Percentiles rank a stretch among this genome's conserved stretches.
Conservation (phyloP, 1,140 invertebrate genomes). For the Lepidotrigona ventralis region DNA sequence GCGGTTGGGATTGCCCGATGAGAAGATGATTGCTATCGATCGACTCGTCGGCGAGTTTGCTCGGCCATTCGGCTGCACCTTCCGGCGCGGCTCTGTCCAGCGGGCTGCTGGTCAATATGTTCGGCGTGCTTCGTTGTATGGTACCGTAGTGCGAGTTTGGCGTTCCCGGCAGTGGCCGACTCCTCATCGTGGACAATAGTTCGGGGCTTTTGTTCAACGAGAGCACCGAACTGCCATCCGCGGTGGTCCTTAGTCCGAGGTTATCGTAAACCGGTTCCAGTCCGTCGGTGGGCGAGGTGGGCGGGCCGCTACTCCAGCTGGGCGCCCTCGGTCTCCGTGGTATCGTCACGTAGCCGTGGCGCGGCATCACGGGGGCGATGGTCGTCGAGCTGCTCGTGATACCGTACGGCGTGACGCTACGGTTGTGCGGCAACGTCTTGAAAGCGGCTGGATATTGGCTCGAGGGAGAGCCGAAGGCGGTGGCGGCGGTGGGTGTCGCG, state of each 20-base stretch:
- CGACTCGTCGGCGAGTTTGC: constrained; percentile 70
- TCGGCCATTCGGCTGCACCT: constrained; percentile 82
- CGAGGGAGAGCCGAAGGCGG: constrained; percentile 67
- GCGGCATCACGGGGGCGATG: constrained; percentile 83
- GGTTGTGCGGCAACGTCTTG: constrained; percentile 86
- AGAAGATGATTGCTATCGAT: constrained; percentile 67
- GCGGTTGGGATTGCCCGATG: constrained; percentile 65
- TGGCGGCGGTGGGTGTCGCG: constrained; percentile 76
- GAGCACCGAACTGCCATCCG: constrained; percentile 89
- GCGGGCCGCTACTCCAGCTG: constrained; percentile 86
- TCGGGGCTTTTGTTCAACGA: constrained; percentile 85
- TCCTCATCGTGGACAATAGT: constrained; percentile 74
- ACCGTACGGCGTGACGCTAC: constrained; percentile 86
- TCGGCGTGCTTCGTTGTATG: constrained; percentile 72
- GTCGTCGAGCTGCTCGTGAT: constrained; percentile 80
- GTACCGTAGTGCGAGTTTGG: constrained; percentile 80
- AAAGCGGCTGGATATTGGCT: constrained; percentile 79
- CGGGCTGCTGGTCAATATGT: constrained; percentile 71
- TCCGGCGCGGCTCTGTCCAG: constrained; percentile 83
- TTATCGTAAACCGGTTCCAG: constrained; percentile 92
- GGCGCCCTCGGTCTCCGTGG: constrained; percentile 89
- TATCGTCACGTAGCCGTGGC: constrained; percentile 91
- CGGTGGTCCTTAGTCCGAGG: constrained; percentile 90
- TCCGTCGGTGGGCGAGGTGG: constrained; percentile 80
- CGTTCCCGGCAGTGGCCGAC: constrained; percentile 80